Evolutionary conservation across 2,888 invertebrate genomes (phyloP), one percentile per base, ranked within the genome.

Genomic region (Omphaloscelis lunosa): DNA sequence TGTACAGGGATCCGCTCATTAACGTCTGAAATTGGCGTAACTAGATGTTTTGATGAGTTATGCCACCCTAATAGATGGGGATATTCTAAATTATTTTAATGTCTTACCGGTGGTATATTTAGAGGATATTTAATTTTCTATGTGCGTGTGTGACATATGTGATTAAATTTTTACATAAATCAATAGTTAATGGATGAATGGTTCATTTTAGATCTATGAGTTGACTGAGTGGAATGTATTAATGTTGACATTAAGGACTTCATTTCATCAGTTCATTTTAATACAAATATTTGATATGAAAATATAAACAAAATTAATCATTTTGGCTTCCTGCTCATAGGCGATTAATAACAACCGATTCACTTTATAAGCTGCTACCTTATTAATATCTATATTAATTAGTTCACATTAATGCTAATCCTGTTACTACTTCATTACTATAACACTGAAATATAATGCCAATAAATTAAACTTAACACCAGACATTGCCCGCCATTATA

Each of bases 391-490:
- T 77, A 85, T 85, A 85, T 89, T 80, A 86, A 88, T 88, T 79
- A 75, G 72, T 75, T 75, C 75, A 72, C 73, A 80, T 82, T 75
- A 79, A 85, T 86, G 82, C 74, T 79, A 86, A 80, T 86, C 77
- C 70, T 81, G 82, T 79, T 63, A 65, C 79, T 89, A 82, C 76
- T 82, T 83, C 78, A 75, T 88, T 88, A 75, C 73, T 80, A 74
- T 85, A 88, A 79, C 76, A 89, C 82, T 89, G 78, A 88, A 83
- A 88, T 88, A 89, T 84, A 81, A 86, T 79, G 86, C 81, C 86
- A 87, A 89, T 91, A 92, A 91, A 91, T 91, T 85, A 89, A 85
- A 84, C 88, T 90, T 91, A 90, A 88, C 88, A 86, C 83, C 82
- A 87, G 85, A 89, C 89, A 86, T 86, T 89, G 88, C 83, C 87